Evolutionary conservation across 2,888 invertebrate genomes (phyloP), one percentile per base, ranked within the genome.

Genomic region (Petrophora chlorosata): DNA sequence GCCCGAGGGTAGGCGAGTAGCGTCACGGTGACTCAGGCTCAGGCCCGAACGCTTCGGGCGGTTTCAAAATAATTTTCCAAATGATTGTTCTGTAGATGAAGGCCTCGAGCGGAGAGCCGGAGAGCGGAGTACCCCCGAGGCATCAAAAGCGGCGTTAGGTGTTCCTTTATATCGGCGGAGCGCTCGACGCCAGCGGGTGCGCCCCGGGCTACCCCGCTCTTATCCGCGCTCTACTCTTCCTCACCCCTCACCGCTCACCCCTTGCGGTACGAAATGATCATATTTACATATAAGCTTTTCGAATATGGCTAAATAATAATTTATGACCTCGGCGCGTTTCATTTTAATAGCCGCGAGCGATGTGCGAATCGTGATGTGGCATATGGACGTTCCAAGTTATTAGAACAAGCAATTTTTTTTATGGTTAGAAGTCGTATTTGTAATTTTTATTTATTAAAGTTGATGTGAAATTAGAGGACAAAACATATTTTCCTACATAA

Each of bases 61-160:
- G 59, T 78, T 77, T 80, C 79, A 72, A 78, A 83, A 85, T 85
- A 79, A 85, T 85, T 84, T 84, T 79, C 79, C 71, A 79, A 85
- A 85, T 82, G 77, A 84, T 84, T 85, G 85, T 85, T 83, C 83
- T 79, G 82, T 73, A 79, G 82, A 85, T 80, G 83, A 83, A 70
- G 61, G 77, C 83, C 77, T 63, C 64, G 60, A 64, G 83, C 61
- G 26, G 61, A 66, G 59, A 39, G n/a, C 13, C 33, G 25, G 16
- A 26, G 12, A 16, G 32, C 26, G 17, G 23, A 16, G 22, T 64
- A 44, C 78, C 83, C 74, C 50, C 22, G 68, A 62, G 81, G 80
- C 61, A 69, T 63, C 67, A 65, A 69, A 70, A 70, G 73, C 73
- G 65, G 67, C 64, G 70, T 73, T 79, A 79, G 73, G 74, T 72